Conservation (phyloP, 2,113 vertebrate species). For the Casuarius casuarius region DNA sequence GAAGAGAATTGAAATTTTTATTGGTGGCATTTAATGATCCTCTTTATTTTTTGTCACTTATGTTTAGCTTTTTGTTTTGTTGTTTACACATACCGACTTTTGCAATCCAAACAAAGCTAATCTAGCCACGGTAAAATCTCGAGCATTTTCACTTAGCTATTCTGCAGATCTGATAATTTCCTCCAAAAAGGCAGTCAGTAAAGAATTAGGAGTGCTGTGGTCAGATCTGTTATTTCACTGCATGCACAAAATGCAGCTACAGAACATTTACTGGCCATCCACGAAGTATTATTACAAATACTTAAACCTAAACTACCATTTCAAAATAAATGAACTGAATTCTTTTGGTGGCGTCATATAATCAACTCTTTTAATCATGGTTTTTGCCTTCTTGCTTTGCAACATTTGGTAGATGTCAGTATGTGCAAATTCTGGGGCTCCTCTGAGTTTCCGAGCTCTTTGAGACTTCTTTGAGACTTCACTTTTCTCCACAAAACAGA, state of each 20-base stretch:
- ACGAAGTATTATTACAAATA: not conserved
- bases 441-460: not conserved
- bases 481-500: not conserved
- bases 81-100: not conserved
- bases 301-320: not conserved
- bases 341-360: not conserved
- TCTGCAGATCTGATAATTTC: not conserved
- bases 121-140: not conserved
- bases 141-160: not conserved
- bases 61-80: not conserved
- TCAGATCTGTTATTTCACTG: not conserved
- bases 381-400: not conserved
- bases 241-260: not conserved
- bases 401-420: not conserved
- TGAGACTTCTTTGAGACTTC: not conserved
- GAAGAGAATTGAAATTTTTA: not conserved
- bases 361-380: not conserved
- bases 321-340: not conserved
- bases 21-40: not conserved
- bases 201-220: not conserved
- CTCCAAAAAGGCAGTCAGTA: not conserved
- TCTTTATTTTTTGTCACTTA: not conserved
- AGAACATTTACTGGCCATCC: not conserved
- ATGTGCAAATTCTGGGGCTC: not conserved
- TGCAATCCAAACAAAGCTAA: not conserved